Conservation (phyloP, 2,113 vertebrate species). For the Ahaetulla prasina region DNA sequence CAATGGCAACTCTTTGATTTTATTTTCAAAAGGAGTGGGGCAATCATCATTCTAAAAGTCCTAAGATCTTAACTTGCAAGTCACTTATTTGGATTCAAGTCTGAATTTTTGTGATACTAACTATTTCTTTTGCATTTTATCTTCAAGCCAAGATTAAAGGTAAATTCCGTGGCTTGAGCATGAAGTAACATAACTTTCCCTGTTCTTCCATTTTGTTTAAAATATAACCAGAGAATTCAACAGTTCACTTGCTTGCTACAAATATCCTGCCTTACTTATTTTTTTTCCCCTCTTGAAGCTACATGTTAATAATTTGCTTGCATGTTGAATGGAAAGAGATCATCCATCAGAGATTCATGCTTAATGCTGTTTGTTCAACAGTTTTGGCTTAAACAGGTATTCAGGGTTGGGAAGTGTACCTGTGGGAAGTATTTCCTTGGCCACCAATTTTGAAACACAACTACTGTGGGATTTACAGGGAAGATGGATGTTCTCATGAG, state of each 20-base stretch:
- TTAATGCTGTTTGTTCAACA: not conserved
- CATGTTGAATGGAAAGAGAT: not conserved
- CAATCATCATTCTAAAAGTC: not conserved
- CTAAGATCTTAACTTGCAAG: not conserved
- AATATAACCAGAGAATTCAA: not conserved
- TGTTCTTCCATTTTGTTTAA: not conserved
- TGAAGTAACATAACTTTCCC: not conserved
- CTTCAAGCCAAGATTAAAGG: not conserved
- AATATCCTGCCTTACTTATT: not conserved
- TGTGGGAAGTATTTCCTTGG: not conserved
- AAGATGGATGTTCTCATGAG: not conserved
- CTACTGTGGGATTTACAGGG: not conserved
- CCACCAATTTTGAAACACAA: not conserved
- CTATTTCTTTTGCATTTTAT: not conserved
- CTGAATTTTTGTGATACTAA: not conserved
- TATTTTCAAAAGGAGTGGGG: not conserved
- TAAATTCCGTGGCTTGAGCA: not conserved
- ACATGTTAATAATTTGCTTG: not conserved
- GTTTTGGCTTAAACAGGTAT: not conserved
- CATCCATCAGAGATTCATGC: not conserved
- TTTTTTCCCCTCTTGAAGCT: not conserved
- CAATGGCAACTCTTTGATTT: not conserved
- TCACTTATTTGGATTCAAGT: not conserved
- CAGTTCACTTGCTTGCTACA: not conserved
- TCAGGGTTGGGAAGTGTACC: not conserved